A percentile compares a stretch with the other conserved stretches of the same genome.
Conservation (phyloP, 1,140 invertebrate genomes). For the Drosophila watanabei region DNA sequence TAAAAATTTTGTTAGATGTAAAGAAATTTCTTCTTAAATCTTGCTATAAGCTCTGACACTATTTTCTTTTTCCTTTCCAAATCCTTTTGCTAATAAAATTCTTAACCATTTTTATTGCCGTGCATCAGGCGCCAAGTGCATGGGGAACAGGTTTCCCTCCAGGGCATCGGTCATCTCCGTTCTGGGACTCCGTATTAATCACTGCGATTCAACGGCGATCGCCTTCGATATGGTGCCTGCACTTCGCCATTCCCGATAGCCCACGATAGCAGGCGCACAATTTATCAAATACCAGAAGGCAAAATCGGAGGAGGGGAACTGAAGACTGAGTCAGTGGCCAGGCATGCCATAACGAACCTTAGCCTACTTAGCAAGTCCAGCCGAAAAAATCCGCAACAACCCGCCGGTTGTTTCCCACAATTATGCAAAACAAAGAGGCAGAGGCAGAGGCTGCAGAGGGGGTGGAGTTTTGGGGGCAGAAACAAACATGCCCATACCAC, state of each 20-base stretch:
- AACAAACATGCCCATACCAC: slow-evolving; percentile 74
- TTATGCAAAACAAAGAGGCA: slow-evolving; percentile 74
- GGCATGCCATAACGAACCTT: slow-evolving; percentile 80
- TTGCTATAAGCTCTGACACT: accelerated
- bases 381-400: slow-evolving; percentile 27
- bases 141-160: slow-evolving; percentile 52
- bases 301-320: not conserved
- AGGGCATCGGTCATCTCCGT: slow-evolving; percentile 20
- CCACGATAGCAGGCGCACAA: slow-evolving; percentile 68
- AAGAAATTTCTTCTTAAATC: not conserved
- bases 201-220: slow-evolving; percentile 67
- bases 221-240: slow-evolving; percentile 61
- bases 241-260: slow-evolving; percentile 60
- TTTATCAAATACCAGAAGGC: slow-evolving; percentile 71
- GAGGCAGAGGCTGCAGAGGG: not conserved
- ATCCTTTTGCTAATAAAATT: no score
- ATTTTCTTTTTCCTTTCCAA: not conserved
- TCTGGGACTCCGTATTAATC: slow-evolving; percentile 63
- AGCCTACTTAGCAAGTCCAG: slow-evolving; percentile 71
- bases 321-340: slow-evolving; percentile 62
- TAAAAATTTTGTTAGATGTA: no score
- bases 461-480: slow-evolving; percentile 39
- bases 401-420: slow-evolving; percentile 83
- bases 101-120: slow-evolving; percentile 6
- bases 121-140: slow-evolving; percentile 68